Evolutionary conservation across 2,888 invertebrate species (phyloP).

Genomic region (Melangyna quadrimaculata): DNA sequence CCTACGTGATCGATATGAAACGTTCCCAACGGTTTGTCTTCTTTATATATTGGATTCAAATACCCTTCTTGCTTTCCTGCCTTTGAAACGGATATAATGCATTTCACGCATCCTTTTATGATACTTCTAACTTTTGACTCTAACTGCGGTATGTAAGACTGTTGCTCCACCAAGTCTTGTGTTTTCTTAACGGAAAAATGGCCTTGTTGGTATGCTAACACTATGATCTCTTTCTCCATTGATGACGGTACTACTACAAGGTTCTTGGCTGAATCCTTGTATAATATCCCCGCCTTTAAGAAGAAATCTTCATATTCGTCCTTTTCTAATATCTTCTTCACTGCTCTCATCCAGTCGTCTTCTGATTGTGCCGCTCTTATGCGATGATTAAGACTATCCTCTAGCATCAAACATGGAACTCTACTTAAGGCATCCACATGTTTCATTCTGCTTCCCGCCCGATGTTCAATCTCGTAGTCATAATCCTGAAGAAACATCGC

Average conservation of each 20-base stretch:
- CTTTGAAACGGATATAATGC: conserved; percentile 65
- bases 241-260: not conserved
- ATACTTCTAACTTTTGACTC: not conserved
- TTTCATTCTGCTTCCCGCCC: too few species aligned
- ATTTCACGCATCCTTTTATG: not conserved
- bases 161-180: not conserved
- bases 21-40: conserved; percentile 37
- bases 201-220: not conserved
- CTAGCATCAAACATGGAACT: too few species aligned
- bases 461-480: too few species aligned
- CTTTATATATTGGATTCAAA: conserved; percentile 72
- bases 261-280: too few species aligned
- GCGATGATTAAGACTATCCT: too few species aligned
- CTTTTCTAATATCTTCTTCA: too few species aligned
- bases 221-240: not conserved
- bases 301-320: too few species aligned
- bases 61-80: conserved; percentile 74
- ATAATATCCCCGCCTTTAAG: too few species aligned
- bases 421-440: too few species aligned
- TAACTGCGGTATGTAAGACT: too few species aligned
- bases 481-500: too few species aligned
- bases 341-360: too few species aligned
- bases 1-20: conserved; percentile 75
- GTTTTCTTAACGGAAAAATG: not conserved
- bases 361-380: not conserved